phyloP scores from a whole-genome alignment of 2,797 vertebrate genomes.

The Paedocypris micromegethes region DNA sequence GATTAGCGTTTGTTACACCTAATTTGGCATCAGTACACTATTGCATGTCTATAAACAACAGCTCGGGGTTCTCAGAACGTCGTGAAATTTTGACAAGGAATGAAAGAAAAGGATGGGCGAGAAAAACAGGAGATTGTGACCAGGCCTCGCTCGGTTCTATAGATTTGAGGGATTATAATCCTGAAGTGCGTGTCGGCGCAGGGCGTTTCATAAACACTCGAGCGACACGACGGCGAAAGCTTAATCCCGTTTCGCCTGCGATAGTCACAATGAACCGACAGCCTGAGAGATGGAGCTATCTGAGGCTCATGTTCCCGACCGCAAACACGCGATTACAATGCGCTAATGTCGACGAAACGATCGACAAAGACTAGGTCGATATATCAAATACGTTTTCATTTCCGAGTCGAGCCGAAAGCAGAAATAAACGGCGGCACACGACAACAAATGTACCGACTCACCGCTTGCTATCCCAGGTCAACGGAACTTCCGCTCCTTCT shows the following conservation, averaged over 20 bases:
- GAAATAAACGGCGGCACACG: slow-evolving; percentile 50
- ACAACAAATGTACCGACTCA: slow-evolving; percentile 62
- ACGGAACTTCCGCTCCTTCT: slow-evolving; percentile 72
- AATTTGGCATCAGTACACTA: no score
- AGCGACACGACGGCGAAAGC: slow-evolving; percentile 15
- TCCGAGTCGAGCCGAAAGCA: background rate
- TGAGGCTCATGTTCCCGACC: slow-evolving; percentile 54
- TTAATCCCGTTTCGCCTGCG: slow-evolving; percentile 57
- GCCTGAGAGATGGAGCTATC: slow-evolving; percentile 45
- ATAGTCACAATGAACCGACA: slow-evolving; percentile 44
- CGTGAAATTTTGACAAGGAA: no score
- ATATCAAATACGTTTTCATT: background rate
- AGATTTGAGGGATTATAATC: slow-evolving; percentile 45
- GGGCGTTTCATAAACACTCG: slow-evolving; percentile 36
- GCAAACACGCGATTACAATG: slow-evolving; percentile 22
- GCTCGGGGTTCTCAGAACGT: no score
- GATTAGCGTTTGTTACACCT: no score
- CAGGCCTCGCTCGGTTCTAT: slow-evolving; percentile 33
- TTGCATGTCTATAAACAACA: no score
- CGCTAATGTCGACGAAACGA: background rate
- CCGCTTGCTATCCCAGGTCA: slow-evolving; percentile 72
- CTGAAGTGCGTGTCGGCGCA: slow-evolving; percentile 9
- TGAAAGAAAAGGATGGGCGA: slow-evolving; percentile 50
- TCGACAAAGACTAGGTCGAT: background rate
- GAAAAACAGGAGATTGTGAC: slow-evolving; percentile 46